Evolutionary conservation across 2,797 vertebrate genomes (phyloP), one percentile per base, ranked within the genome.

Genomic region (Channallabes apus): DNA sequence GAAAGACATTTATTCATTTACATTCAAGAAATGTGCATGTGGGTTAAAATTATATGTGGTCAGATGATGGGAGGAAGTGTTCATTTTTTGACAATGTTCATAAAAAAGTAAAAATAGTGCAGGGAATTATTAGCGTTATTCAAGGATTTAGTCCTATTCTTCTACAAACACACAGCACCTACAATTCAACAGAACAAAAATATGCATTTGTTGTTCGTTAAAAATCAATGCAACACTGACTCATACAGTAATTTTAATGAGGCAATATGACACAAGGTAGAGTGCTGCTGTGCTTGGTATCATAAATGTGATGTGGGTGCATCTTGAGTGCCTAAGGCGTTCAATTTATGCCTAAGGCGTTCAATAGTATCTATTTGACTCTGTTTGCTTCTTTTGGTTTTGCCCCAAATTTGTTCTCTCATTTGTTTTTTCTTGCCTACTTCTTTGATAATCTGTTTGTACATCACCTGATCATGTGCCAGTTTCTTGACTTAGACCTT

Each of bases 11-110:
- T 91, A 93, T 93, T 93, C 93, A 95, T 94, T 93, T 94, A 92
- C 93, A 94, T 94, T 92, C 92, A 94, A 91, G 92, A 93, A 94
- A 93, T 94, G 91, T 91, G 93, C 89, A 92, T 93, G 92, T 91
- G 89, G 92, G 93, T 92, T 92, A 89, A 91, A 94, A 92, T 82
- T 90, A 88, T 91, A 93, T 90, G 94, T 95, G 91, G 93, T 94
- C 89, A 93, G 91, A 82, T 41, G 84, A 92, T 91, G 90, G 92
- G 88, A 89, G 88, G 89, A 84, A 68, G 35, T 11, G 27, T 62
- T 61, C 35, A 56, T 67, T 82, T 68, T 75, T 64, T 87, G 78
- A 85, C 77, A 82, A 20, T 24, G n/a, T 82, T 46, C 79, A 83
- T 68, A 72, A 62, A 51, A 86, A 58, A 64, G 29, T 62, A 22